These are phyloP conservation scores for Coptotermes formosanus DNA, from an alignment of 1,140 invertebrate genomes.

Conservation along the genomic window DNA sequence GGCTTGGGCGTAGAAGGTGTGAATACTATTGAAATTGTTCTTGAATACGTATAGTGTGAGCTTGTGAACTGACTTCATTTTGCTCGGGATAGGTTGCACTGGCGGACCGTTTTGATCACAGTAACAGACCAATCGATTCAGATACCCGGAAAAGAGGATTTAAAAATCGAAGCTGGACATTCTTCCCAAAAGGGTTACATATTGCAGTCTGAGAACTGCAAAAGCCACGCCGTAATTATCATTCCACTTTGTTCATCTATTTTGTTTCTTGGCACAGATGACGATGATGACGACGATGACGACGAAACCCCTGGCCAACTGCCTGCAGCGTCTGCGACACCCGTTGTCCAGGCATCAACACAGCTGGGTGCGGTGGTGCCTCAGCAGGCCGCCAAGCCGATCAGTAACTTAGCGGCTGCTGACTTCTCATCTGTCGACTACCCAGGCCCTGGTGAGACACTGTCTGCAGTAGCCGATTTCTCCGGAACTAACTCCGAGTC, in stretches of 20 bases:
- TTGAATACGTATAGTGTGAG: too few relatives aligned
- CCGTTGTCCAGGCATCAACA: slow-evolving; percentile 43
- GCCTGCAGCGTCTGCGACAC: slow-evolving; percentile 44
- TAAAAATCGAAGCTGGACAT: not conserved
- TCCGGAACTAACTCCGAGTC: slow-evolving; percentile 41
- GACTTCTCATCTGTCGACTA: slow-evolving; percentile 34
- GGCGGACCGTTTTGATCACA: too few relatives aligned
- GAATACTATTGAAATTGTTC: too few relatives aligned
- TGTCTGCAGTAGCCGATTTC: not conserved
- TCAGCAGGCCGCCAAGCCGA: not conserved
- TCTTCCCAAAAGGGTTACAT: too few relatives aligned
- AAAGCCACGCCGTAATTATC: not conserved
- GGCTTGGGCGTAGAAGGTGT: too few relatives aligned
- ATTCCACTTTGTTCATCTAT: not conserved
- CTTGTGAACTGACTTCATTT: too few relatives aligned
- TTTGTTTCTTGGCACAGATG: slow-evolving; percentile 42
- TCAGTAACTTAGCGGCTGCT: not conserved
- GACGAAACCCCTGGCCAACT: slow-evolving; percentile 48
- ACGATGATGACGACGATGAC: slow-evolving; percentile 72
- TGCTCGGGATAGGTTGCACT: too few relatives aligned
- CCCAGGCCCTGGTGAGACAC: slow-evolving; percentile 3
- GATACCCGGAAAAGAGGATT: not conserved
- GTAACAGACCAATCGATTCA: not conserved
- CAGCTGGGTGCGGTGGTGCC: slow-evolving; percentile 40
- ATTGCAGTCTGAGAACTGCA: too few relatives aligned